A percentile compares a stretch with the other conserved stretches of the same genome.
These are phyloP conservation scores for Heliconius ismenius DNA, from an alignment of 2,888 invertebrate genomes.

Conservation along the genomic window DNA sequence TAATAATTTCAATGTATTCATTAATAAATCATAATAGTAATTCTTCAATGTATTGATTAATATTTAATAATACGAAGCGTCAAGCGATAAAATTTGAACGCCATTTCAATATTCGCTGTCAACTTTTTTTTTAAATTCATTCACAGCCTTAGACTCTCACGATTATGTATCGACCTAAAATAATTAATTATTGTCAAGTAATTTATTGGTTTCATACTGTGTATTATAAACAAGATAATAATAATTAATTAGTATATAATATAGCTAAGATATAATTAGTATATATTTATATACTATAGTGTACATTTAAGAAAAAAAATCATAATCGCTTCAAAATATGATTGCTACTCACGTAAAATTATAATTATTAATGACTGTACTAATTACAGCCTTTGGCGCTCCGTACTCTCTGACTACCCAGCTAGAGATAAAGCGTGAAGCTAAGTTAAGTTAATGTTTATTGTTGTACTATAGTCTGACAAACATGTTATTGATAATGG, in stretches of 20 bases:
- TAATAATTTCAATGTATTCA: neutral
- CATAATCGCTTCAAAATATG: too few relatives aligned
- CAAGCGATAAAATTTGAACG: neutral
- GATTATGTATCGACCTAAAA: neutral
- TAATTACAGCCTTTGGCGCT: too few relatives aligned
- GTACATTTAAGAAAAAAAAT: neutral
- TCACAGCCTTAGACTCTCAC: neutral
- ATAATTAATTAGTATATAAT: neutral
- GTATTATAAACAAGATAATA: neutral
- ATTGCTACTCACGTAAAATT: too few relatives aligned
- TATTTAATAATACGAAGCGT: neutral
- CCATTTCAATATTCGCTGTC: constrained; percentile 9
- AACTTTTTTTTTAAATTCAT: constrained; percentile 5
- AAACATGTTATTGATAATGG: too few relatives aligned
- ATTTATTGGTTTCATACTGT: neutral
- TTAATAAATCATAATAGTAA: neutral
- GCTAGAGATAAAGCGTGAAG: too few relatives aligned
- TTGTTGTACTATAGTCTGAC: too few relatives aligned
- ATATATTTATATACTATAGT: neutral
- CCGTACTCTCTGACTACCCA: too few relatives aligned
- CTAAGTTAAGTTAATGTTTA: too few relatives aligned
- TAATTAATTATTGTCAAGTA: neutral
- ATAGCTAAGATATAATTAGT: neutral
- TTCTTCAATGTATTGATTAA: constrained; percentile 12
- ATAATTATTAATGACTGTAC: too few relatives aligned